Conservation (phyloP, 2,113 vertebrate species). For the Misgurnus anguillicaudatus region DNA sequence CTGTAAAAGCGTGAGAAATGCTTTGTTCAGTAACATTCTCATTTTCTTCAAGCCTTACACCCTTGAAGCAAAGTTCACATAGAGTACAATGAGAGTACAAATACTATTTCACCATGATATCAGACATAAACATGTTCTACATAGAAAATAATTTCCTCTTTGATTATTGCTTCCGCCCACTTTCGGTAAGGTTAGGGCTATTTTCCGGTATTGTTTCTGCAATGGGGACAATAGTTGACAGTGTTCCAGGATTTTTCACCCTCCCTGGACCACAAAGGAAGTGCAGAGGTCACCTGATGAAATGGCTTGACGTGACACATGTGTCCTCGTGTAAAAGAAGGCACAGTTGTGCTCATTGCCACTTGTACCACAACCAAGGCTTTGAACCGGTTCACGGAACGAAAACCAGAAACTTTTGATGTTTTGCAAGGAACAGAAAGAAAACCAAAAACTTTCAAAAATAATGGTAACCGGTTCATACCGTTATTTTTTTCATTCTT, state of each 20-base stretch:
- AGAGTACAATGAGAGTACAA: not conserved
- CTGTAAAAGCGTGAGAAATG: not conserved
- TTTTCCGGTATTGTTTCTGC: conserved; percentile 53
- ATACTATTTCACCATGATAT: not conserved
- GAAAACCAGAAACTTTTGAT: too few species aligned
- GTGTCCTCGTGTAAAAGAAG: not conserved
- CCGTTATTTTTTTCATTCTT: too few species aligned
- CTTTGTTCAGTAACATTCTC: not conserved
- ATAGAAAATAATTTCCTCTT: not conserved
- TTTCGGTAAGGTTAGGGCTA: conserved; percentile 45
- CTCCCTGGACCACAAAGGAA: conserved; percentile 47
- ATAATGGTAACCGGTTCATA: too few species aligned
- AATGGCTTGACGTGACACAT: conserved; percentile 19
- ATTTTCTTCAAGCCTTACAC: not conserved
- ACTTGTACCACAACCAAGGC: too few species aligned
- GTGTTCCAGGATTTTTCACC: conserved; percentile 48
- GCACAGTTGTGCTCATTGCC: not conserved
- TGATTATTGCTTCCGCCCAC: conserved; percentile 57
- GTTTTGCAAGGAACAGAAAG: too few species aligned
- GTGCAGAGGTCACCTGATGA: conserved; percentile 19
- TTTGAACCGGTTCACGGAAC: too few species aligned
- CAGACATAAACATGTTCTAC: not conserved
- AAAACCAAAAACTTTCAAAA: too few species aligned
- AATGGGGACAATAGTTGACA: conserved; percentile 58
- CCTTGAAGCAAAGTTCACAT: not conserved